These are phyloP conservation scores for Elaphurus davidianus DNA, from an alignment of 2,113 vertebrate species.

Conservation along the genomic window DNA sequence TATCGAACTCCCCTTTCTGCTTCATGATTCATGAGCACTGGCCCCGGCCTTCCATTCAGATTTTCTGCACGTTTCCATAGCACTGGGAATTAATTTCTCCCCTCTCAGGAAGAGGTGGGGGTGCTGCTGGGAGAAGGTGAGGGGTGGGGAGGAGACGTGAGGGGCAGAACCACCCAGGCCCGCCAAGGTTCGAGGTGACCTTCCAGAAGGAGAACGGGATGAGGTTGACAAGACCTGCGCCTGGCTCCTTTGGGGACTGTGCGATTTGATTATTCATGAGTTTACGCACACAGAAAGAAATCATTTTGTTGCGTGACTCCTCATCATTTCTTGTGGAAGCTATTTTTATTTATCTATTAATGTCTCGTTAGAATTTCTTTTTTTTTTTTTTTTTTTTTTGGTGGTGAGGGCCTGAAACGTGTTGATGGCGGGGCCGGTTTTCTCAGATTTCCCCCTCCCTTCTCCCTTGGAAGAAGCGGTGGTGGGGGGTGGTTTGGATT, in stretches of 20 bases:
- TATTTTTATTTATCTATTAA: slow-evolving; percentile 79
- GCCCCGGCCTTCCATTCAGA: slow-evolving; percentile 22
- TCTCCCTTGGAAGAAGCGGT: background rate
- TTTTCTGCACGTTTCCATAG: slow-evolving; percentile 16
- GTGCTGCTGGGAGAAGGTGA: background rate
- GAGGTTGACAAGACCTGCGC: background rate
- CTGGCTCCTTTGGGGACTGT: background rate
- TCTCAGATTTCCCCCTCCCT: background rate
- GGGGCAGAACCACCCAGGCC: slow-evolving; percentile 40
- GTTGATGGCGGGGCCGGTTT: background rate
- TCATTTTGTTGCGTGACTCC: slow-evolving; percentile 59
- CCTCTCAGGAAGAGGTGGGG: background rate
- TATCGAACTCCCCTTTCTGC: background rate
- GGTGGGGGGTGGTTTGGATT: rapidly evolving
- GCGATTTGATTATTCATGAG: slow-evolving; percentile 71
- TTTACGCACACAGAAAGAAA: slow-evolving; percentile 59
- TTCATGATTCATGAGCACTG: background rate
- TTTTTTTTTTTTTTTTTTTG: background rate
- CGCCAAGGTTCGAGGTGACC: slow-evolving; percentile 63
- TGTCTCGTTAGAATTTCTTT: slow-evolving; percentile 56
- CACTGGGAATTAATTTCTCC: slow-evolving; percentile 48
- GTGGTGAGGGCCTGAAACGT: background rate
- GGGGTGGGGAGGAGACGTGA: background rate
- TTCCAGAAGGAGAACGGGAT: slow-evolving; percentile 52
- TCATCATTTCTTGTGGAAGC: slow-evolving; percentile 54